Conservation (phyloP, 2,888 invertebrate genomes). For the Panzeria rudis region DNA sequence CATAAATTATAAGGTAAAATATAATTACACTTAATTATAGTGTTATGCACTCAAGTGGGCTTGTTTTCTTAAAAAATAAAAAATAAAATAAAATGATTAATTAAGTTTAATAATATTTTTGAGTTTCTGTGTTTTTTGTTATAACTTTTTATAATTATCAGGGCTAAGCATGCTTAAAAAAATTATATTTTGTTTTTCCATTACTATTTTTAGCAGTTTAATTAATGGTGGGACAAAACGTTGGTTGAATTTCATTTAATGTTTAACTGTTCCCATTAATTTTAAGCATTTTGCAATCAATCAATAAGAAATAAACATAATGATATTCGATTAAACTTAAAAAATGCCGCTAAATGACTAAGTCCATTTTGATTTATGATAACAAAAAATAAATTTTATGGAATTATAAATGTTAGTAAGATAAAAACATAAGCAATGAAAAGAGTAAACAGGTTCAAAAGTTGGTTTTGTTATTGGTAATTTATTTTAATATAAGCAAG, state of each 20-base stretch:
- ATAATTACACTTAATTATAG: constrained; percentile 70
- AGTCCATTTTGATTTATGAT: constrained; percentile 1
- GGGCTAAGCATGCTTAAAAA: constrained; percentile 29
- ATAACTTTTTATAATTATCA: constrained; percentile 22
- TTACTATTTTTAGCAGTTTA: constrained; percentile 4
- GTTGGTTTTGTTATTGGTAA: no score
- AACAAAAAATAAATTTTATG: background rate
- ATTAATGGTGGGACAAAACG: constrained; percentile 11
- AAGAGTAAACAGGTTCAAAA: background rate
- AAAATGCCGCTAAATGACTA: constrained; percentile 23
- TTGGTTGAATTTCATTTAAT: constrained; percentile 13
- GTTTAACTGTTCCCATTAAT: constrained; percentile 20
- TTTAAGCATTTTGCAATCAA: constrained; percentile 24
- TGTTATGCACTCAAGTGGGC: constrained; percentile 65
- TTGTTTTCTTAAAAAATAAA: constrained; percentile 55
- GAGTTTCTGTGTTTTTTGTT: constrained; percentile 30
- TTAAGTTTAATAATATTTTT: constrained; percentile 59
- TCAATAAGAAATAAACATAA: background rate
- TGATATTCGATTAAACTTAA: constrained; percentile 16
- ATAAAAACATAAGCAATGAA: background rate
- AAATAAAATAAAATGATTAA: constrained; percentile 68
- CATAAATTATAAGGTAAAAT: constrained; percentile 67
- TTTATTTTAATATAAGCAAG: no score
- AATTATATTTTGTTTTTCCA: background rate
- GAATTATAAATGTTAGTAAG: background rate